These are phyloP conservation scores for Ophioderma brevispina DNA, from an alignment of 35 echinoderm and acorn worm genomes.

Conservation along the genomic window DNA sequence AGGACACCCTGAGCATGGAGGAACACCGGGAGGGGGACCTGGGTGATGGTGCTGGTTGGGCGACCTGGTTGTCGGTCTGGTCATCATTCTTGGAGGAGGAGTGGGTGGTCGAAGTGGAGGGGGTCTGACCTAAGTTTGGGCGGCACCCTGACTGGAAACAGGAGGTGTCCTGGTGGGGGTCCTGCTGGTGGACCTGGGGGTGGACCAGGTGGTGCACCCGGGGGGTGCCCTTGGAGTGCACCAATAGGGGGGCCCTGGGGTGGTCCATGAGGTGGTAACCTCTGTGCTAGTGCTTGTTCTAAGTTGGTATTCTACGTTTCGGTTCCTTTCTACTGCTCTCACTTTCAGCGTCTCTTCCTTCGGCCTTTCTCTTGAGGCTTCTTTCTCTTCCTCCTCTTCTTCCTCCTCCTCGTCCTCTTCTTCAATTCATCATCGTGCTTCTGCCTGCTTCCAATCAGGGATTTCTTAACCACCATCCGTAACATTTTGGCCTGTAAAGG, in stretches of 20 bases:
- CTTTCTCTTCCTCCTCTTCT: slow-evolving; percentile 51
- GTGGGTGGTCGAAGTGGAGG: slow-evolving; percentile 71
- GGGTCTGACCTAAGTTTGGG: slow-evolving; percentile 71
- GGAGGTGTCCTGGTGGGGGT: slow-evolving; percentile 66
- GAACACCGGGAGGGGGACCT: slow-evolving; percentile 85
- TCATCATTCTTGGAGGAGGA: slow-evolving; percentile 79
- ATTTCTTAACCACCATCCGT: slow-evolving; percentile 85
- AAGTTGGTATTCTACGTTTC: slow-evolving; percentile 1
- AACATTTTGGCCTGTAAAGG: slow-evolving; percentile 93
- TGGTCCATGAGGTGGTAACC: slow-evolving; percentile 34
- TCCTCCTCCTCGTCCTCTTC: slow-evolving; percentile 68
- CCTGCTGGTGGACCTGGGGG: slow-evolving; percentile 70
- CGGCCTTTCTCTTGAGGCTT: neutral
- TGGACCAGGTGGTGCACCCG: slow-evolving; percentile 65
- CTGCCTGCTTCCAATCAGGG: too few species aligned
- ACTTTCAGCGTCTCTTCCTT: slow-evolving; percentile 33
- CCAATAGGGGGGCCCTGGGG: slow-evolving; percentile 25
- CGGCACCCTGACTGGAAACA: slow-evolving; percentile 48
- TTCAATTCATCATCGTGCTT: too few species aligned
- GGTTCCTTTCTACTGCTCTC: slow-evolving; percentile 23
- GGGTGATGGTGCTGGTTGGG: slow-evolving; percentile 82
- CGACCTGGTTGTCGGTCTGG: slow-evolving; percentile 76
- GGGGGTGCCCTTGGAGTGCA: neutral
- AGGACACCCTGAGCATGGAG: slow-evolving; percentile 53
- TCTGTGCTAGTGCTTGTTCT: neutral